Evolutionary conservation across 2,888 invertebrate species (phyloP).

Genomic region (Seira ritae): DNA sequence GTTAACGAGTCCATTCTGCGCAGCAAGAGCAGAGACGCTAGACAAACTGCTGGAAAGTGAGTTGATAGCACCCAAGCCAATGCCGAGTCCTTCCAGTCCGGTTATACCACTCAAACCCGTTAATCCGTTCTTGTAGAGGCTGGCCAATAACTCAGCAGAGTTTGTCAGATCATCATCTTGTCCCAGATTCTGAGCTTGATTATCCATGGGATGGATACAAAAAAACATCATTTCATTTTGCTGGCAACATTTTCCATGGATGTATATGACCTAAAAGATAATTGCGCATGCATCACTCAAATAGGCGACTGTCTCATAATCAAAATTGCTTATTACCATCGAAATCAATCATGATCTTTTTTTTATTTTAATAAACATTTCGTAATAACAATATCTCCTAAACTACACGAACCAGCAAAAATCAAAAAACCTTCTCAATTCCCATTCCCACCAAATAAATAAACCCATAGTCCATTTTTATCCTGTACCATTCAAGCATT

Average conservation of each 20-base stretch:
- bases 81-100: conserved; percentile 73
- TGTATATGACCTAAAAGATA: no score
- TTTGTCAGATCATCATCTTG: conserved; percentile 66
- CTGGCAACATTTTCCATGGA: no score
- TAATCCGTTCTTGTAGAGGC: conserved; percentile 83
- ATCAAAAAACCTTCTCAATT: no score
- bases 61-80: conserved; percentile 76
- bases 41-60: conserved; percentile 73
- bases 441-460: no score
- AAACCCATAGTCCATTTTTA: background rate
- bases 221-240: background rate
- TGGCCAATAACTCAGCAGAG: conserved; percentile 79
- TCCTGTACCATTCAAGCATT: background rate
- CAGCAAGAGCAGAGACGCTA: conserved; percentile 65
- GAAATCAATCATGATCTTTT: no score
- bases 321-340: no score
- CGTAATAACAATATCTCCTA: no score
- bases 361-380: no score
- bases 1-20: conserved; percentile 44
- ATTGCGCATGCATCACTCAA: no score
- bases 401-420: no score
- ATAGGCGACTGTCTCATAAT: no score
- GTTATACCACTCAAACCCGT: conserved; percentile 76
- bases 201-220: conserved; percentile 76
- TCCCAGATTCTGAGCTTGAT: conserved; percentile 53